These are phyloP conservation scores for Pinctada fucata DNA, from an alignment of 2,888 invertebrate species.

Conservation along the genomic window DNA sequence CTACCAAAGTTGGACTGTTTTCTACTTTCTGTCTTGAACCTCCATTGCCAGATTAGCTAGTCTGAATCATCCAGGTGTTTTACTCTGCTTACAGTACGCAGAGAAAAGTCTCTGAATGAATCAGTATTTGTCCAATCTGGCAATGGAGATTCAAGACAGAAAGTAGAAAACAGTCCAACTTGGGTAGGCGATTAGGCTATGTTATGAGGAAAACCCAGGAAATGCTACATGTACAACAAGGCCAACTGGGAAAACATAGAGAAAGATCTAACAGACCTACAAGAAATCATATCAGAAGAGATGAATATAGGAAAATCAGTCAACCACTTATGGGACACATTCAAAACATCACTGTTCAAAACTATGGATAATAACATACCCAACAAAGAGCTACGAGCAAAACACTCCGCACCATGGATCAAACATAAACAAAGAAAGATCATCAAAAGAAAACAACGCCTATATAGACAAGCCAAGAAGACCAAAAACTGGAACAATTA, in stretches of 20 bases:
- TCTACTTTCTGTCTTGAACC: too few relatives aligned
- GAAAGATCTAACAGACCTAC: slow-evolving; percentile 2
- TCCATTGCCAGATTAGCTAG: too few relatives aligned
- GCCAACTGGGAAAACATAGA: slow-evolving; percentile 35
- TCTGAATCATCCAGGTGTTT: too few relatives aligned
- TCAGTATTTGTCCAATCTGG: too few relatives aligned
- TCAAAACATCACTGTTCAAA: slow-evolving; percentile 22
- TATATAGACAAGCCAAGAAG: slow-evolving; percentile 39
- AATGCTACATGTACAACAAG: slow-evolving; percentile 29
- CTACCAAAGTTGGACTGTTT: too few relatives aligned
- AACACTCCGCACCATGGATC: slow-evolving; percentile 16
- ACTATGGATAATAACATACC: slow-evolving; percentile 34
- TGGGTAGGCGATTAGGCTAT: too few relatives aligned
- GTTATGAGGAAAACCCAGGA: slow-evolving; percentile 24
- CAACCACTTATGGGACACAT: slow-evolving; percentile 30
- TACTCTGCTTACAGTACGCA: too few relatives aligned
- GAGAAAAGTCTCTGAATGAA: too few relatives aligned
- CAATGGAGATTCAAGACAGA: too few relatives aligned
- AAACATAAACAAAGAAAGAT: slow-evolving; percentile 11
- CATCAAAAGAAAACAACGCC: not conserved
- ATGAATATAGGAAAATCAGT: not conserved
- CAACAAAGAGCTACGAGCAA: slow-evolving; percentile 19
- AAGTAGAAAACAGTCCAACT: too few relatives aligned
- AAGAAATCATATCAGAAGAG: not conserved
- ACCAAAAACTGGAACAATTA: slow-evolving; percentile 36